A percentile compares a stretch with the other conserved stretches of the same genome.
These are phyloP conservation scores for Zaprionus davidi DNA, from an alignment of 1,140 invertebrate species.

Conservation along the genomic window DNA sequence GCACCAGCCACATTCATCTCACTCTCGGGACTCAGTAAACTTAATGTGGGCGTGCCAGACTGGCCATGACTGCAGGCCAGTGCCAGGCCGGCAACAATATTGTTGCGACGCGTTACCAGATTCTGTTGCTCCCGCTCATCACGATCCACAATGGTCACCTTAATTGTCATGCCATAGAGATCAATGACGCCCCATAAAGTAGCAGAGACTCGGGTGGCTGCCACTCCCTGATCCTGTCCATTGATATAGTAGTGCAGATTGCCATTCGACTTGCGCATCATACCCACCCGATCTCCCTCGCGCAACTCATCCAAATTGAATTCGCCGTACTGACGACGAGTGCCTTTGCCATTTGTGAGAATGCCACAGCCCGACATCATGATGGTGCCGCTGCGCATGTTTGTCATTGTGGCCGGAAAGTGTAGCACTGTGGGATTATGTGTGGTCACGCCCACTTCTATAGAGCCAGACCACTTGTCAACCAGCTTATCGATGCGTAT, in stretches of 20 bases:
- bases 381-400: conserved; percentile 96
- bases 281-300: conserved; percentile 92
- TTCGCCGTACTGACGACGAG: conserved; percentile 95
- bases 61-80: conserved; percentile 48
- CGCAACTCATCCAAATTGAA: conserved; percentile 97
- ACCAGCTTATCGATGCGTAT: conserved; percentile 95
- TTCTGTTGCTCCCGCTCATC: conserved; percentile 92
- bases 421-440: conserved; percentile 95
- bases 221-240: conserved; percentile 95
- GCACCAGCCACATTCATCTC: conserved; percentile 70
- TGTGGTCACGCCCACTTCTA: conserved; percentile 97
- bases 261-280: conserved; percentile 92
- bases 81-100: conserved; percentile 84
- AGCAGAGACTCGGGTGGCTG: conserved; percentile 90
- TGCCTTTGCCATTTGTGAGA: conserved; percentile 96
- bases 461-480: conserved; percentile 96
- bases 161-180: conserved; percentile 98
- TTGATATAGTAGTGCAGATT: conserved; percentile 97
- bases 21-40: conserved; percentile 74
- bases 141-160: conserved; percentile 93
- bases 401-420: conserved; percentile 98
- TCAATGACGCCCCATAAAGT: conserved; percentile 97
- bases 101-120: conserved; percentile 89
- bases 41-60: conserved; percentile 68
- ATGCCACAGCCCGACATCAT: conserved; percentile 99